Base-by-base conservation (phyloP, 2,113 vertebrate genomes). In the Bos javanicus region DNA sequence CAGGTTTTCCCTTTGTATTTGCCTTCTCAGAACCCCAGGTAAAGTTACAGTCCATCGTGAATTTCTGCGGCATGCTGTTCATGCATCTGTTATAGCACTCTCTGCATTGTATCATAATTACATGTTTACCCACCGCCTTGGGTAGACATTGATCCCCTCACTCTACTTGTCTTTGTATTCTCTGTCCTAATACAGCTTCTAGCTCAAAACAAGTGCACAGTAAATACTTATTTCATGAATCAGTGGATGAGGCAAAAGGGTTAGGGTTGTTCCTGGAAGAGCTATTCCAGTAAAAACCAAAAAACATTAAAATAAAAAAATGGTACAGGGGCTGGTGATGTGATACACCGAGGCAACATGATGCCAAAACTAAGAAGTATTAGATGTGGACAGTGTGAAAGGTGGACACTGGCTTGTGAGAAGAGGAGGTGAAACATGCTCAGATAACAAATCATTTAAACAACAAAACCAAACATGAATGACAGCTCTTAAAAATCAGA, bases 231-330 rank as follows among this genome's bases (percentile, higher is more conserved):
- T 46, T 94, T 92, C 57, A 81, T 2, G 5, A 82, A 23, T 25
- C 5, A 33, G 30, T 36, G 85, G 76, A 62, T 71, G 57, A 74
- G 86, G 64, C 8, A 12, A 82, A 96, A 78, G 48, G 3, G 19
- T 21, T 74, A 50, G 57, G 3, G 5, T 36, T 67, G 25, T 93
- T 91, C 30, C 48, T 60, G 5, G 26, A 48, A 74, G 59, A 39
- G 39, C 19, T 36, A 83, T 15, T 95, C 43, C 26, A 93, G 62
- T 86, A 60, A 83, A 95, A 91, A 82, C 12, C 7, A 57, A 52
- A 82, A 74, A 90, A n/a, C 59, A 21, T 39, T 39, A 23, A 71
- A 71, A 33, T 9, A 7, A 74, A 85, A 78, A 21, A 78, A 10
- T 26, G 33, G 56, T 10, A 1, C 33, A 48, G 33, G 25, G 36